A percentile compares a stretch with the other conserved stretches of the same genome.
Evolutionary conservation across 2,888 invertebrate species (phyloP).

Genomic region (Reticulitermes lucifugus): DNA sequence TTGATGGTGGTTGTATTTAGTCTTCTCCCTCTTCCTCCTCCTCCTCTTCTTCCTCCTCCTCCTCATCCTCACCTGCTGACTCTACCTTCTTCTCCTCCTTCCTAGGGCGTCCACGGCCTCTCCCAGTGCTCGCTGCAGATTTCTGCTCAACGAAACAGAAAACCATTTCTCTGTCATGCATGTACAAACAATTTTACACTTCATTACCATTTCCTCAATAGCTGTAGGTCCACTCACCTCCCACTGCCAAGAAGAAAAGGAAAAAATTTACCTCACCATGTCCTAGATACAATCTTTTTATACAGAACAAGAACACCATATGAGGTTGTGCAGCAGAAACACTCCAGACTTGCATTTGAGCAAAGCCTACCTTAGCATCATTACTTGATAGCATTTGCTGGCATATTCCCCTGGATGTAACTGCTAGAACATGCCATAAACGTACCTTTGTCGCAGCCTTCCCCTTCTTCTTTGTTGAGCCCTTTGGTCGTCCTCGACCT

Average conservation of each 20-base stretch:
- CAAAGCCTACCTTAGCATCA: no score
- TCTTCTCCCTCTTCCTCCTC: constrained; percentile 61
- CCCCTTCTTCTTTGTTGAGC: constrained; percentile 65
- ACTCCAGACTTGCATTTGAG: no score
- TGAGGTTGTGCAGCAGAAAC: no score
- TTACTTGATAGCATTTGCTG: no score
- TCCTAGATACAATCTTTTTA: no score
- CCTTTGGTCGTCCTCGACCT: constrained; percentile 69
- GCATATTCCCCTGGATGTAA: no score
- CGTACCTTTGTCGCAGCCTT: constrained; percentile 63
- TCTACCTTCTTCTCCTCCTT: constrained; percentile 62
- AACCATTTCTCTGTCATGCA: neutral
- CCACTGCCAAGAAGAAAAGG: no score
- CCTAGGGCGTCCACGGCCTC: constrained; percentile 65
- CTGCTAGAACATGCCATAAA: neutral
- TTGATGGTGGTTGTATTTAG: constrained; percentile 52
- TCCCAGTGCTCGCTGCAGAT: constrained; percentile 56
- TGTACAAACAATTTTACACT: no score
- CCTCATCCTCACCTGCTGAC: constrained; percentile 59
- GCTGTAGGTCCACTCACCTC: no score
- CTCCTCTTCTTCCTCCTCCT: constrained; percentile 63
- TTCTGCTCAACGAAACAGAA: constrained; percentile 49
- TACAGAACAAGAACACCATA: no score
- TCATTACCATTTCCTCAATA: no score
- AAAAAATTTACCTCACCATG: no score